Evolutionary conservation across 1,140 invertebrate species (phyloP).

Genomic region (Drosophila sulfurigaster): DNA sequence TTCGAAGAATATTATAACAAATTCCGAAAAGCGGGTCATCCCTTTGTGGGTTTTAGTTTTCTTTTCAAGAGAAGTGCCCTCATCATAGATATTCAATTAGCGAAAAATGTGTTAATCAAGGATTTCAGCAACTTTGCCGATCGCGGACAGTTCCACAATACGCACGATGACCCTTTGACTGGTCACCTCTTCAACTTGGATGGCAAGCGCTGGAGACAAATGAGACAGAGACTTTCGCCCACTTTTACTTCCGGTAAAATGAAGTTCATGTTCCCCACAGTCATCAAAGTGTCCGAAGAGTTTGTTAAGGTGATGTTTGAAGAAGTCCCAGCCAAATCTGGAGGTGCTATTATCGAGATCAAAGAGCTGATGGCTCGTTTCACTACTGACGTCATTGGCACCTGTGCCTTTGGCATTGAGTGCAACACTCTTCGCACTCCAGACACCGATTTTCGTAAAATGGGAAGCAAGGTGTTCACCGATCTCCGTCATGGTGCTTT

Average conservation of each 20-base stretch:
- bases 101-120: slow-evolving; percentile 86
- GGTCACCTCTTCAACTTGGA: slow-evolving; percentile 78
- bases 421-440: slow-evolving; percentile 85
- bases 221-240: slow-evolving; percentile 85
- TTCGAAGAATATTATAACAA: slow-evolving; percentile 54
- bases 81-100: slow-evolving; percentile 68
- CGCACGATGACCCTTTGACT: slow-evolving; percentile 79
- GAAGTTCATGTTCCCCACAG: slow-evolving; percentile 86
- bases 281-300: slow-evolving; percentile 76
- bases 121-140: slow-evolving; percentile 87
- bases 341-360: slow-evolving; percentile 85
- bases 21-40: slow-evolving; percentile 59
- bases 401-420: slow-evolving; percentile 86
- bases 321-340: slow-evolving; percentile 46
- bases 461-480: slow-evolving; percentile 62
- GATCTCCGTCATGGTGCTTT: slow-evolving; percentile 43
- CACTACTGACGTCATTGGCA: slow-evolving; percentile 87
- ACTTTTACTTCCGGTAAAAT: slow-evolving; percentile 87
- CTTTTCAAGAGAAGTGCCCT: slow-evolving; percentile 49
- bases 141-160: slow-evolving; percentile 84
- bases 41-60: slow-evolving; percentile 68
- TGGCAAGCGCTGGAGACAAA: slow-evolving; percentile 85
- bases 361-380: slow-evolving; percentile 87
- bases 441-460: slow-evolving; percentile 84
- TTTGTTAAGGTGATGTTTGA: slow-evolving; percentile 57